Evolutionary conservation across 2,113 vertebrate genomes (phyloP).

Genomic region (Rostratula benghalensis): DNA sequence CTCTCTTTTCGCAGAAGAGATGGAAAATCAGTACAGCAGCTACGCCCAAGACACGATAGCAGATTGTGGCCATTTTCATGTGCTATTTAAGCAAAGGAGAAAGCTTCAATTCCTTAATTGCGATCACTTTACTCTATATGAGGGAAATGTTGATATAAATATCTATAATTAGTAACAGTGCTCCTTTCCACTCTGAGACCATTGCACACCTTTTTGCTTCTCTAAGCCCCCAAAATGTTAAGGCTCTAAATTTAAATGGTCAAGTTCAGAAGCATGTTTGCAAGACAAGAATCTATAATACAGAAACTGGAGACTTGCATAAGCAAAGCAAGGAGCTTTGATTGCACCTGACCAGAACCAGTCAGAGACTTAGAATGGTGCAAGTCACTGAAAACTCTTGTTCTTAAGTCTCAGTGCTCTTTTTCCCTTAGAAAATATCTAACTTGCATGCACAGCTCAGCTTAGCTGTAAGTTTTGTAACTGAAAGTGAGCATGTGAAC

Average conservation of each 20-base stretch:
- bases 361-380: not conserved
- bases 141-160: not conserved
- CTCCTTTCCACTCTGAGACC: not conserved
- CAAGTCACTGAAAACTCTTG: not conserved
- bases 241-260: not conserved
- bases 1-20: not conserved
- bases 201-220: not conserved
- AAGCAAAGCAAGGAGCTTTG: not conserved
- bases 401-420: not conserved
- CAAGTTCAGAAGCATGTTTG: not conserved
- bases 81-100: not conserved
- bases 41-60: not conserved
- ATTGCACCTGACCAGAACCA: not conserved
- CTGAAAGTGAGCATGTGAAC: not conserved
- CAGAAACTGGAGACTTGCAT: not conserved
- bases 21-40: slow-evolving; percentile 13
- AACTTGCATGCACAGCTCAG: not conserved
- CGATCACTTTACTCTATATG: not conserved
- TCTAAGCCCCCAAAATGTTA: not conserved
- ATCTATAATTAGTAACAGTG: not conserved
- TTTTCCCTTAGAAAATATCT: not conserved
- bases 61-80: not conserved
- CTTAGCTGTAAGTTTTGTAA: not conserved
- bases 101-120: not conserved
- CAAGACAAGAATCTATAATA: not conserved